Percentiles rank a stretch among this genome's conserved stretches.
These are phyloP conservation scores for Drosophila pegasa DNA, from an alignment of 2,888 invertebrate species.

Conservation along the genomic window DNA sequence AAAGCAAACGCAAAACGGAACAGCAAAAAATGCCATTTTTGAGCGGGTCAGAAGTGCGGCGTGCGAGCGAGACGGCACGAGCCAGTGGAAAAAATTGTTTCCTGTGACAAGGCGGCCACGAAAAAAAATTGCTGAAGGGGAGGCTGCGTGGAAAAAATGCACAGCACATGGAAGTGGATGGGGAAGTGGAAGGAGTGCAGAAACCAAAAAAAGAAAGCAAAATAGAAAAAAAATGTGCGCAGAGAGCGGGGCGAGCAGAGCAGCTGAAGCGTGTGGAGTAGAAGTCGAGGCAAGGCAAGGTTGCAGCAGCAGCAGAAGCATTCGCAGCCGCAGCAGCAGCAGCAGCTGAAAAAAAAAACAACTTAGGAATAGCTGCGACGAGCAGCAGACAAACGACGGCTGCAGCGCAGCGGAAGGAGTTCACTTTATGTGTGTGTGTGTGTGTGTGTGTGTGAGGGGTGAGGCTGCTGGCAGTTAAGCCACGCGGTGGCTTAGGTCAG, in stretches of 20 bases:
- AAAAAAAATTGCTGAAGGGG: conserved; percentile 68
- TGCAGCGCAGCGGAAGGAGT: conserved; percentile 57
- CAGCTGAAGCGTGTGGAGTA: conserved; percentile 47
- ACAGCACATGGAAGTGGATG: conserved; percentile 74
- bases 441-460: conserved; percentile 12
- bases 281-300: conserved; percentile 77
- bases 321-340: conserved; percentile 17
- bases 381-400: conserved; percentile 56
- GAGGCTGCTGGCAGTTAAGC: conserved; percentile 71
- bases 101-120: conserved; percentile 68
- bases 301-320: conserved; percentile 46
- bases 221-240: conserved; percentile 20
- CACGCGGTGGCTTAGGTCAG: conserved; percentile 78
- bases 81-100: conserved; percentile 72
- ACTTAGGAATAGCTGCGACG: conserved; percentile 71
- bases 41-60: conserved; percentile 62
- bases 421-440: conserved; percentile 33
- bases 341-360: conserved; percentile 55
- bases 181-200: conserved; percentile 67
- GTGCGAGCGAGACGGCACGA: conserved; percentile 58
- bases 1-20: conserved; percentile 41
- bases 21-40: conserved; percentile 62
- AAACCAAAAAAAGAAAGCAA: conserved; percentile 46
- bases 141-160: conserved; percentile 77
- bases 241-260: conserved; percentile 41